Evolutionary conservation across 92 coral and sea anemone species (phyloP).

Genomic region (Isaurus tuberculatus): DNA sequence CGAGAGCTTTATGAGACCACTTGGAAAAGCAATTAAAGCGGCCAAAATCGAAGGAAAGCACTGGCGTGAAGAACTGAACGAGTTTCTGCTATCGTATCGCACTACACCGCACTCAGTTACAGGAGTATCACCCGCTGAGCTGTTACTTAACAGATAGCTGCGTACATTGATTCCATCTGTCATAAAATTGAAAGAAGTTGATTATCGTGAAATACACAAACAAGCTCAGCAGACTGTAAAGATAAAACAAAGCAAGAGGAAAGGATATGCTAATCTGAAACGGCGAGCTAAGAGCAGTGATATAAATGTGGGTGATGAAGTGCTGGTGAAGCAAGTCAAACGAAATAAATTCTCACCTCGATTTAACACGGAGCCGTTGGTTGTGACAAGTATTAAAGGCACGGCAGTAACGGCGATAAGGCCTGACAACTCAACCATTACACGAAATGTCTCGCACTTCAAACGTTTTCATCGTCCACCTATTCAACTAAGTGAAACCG

Average conservation of each 20-base stretch:
- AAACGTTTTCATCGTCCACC: no score
- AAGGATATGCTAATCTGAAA: slow-evolving; percentile 2
- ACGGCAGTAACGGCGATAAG: no score
- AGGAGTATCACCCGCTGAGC: no score
- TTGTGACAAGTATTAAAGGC: no score
- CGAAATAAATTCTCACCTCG: slow-evolving; percentile 11
- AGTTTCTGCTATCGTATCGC: not conserved
- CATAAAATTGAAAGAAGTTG: not conserved
- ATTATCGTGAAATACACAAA: slow-evolving; percentile 12
- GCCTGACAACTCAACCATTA: slow-evolving; percentile 11
- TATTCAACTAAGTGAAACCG: no score
- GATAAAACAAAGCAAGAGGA: slow-evolving; percentile 6
- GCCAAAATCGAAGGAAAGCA: slow-evolving; percentile 8
- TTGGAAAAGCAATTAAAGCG: slow-evolving; percentile 19
- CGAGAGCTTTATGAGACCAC: no score
- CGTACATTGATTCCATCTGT: no score
- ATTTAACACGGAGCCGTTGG: slow-evolving; percentile 20
- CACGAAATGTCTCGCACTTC: no score
- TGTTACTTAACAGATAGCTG: no score
- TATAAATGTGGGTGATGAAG: slow-evolving; percentile 24
- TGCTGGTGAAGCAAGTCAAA: no score
- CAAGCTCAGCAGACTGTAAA: not conserved
- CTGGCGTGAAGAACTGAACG: not conserved
- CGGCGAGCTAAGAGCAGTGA: slow-evolving; percentile 22
- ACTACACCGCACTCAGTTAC: slow-evolving; percentile 19